Evolutionary conservation across 2,113 vertebrate genomes (phyloP), one percentile per base, ranked within the genome.

Genomic region (Speoplatyrhinus poulsoni): DNA sequence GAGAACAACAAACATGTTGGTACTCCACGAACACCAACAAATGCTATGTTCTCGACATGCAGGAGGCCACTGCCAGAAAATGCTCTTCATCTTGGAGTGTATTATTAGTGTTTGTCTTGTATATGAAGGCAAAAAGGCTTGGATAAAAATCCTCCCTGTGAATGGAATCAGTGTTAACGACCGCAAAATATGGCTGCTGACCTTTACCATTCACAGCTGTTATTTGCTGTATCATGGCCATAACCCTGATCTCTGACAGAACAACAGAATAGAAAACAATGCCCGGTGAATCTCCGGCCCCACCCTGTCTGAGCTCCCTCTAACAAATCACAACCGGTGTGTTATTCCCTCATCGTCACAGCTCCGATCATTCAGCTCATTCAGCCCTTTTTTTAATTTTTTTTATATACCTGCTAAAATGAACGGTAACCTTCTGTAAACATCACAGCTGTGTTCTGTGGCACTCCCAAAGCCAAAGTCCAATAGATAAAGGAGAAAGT

Each of bases 381-480:
- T 19, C 19, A 19, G 62, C 9, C 12, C 4, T 7, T 41, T 63
- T 17, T 47, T 10, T 15, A 16, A 12, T 33, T 3, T 12, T n/a
- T 58, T 9, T 13, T 26, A 62, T 75, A 26, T 26, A 26, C 26
- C 26, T 26, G 26, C 2, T 26, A 26, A 26, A 26, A 26, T 26
- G 26, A 26, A 26, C 26, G 2, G 50, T 76, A 16, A 49, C n/a
- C 11, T 57, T 53, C 46, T 12, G 54, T 11, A 71, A 70, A 79
- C 65, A 56, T 41, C 36, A 41, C 36, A 41, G 36, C 36, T 41
- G 54, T 15, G 57, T 26, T n/a, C n/a, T 60, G 16, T 60, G 77
- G 13, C 81, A 69, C 84, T 82, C 82, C 79, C 70, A 41, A 64
- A 82, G 65, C 50, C 87, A 89, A 89, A 90, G 89, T 91, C 75